phyloP scores from a whole-genome alignment of 2,113 vertebrate species.

The Myiozetetes cayanensis region DNA sequence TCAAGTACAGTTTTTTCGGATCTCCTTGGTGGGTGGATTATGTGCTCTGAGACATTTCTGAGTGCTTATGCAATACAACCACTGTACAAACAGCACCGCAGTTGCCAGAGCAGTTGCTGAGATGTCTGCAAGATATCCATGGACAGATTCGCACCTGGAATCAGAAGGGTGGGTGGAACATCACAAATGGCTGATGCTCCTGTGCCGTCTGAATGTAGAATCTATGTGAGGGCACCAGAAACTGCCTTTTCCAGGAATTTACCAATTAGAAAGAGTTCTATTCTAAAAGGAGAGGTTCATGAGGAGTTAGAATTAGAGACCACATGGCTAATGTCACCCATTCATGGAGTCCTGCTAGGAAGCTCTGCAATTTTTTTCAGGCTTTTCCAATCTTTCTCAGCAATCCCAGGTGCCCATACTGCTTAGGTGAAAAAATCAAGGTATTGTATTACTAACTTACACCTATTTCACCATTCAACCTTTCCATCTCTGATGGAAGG shows the following conservation, averaged over 20 bases:
- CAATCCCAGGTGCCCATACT: neutral
- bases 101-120: neutral
- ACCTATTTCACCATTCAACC: neutral
- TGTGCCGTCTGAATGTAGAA: neutral
- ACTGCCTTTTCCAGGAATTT: neutral
- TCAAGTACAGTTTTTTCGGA: neutral
- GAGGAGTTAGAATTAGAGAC: neutral
- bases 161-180: neutral
- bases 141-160: neutral
- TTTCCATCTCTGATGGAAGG: neutral
- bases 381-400: neutral
- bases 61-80: neutral
- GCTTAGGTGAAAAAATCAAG: neutral
- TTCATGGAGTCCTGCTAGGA: neutral
- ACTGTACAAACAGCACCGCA: neutral
- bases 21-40: neutral
- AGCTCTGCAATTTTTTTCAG: neutral
- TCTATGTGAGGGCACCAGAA: neutral
- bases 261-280: neutral
- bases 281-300: neutral
- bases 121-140: neutral
- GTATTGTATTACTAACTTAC: neutral
- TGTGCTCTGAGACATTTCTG: neutral
- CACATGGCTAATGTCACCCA: neutral
- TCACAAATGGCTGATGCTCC: neutral